Evolutionary conservation across 2,797 vertebrate genomes (phyloP), one percentile per base, ranked within the genome.

Genomic region (Diplodus sargus): DNA sequence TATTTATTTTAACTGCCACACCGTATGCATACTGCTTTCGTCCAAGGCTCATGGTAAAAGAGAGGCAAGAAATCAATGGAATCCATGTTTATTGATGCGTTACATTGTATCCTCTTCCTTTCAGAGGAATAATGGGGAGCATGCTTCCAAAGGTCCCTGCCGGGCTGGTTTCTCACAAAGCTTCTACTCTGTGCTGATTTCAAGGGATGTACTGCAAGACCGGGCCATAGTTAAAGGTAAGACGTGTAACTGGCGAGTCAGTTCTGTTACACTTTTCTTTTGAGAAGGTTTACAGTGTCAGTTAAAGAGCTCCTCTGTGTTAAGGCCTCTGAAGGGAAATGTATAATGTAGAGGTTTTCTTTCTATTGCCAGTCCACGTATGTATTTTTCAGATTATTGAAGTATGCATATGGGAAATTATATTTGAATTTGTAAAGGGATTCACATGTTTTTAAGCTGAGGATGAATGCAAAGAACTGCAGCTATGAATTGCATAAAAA

Each of bases 131-230:
- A 94, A 93, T 91, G 97, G 95, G 89, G 96, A 95, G 91, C 95
- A 94, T 88, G 94, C 96, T 71, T 91, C 95, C 88, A 93, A 92
- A 88, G 93, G 92, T 90, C 93, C 93, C 63, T 98, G 97, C 91
- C 96, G 92, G 85, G 95, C 97, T 48, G 98, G 97, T 87, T 99
- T 99, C 94, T 96, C 97, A 3, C 96, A 97, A 73, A 96, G 96
- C 68, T 96, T 96, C 90, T 99, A 98, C 93, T 96, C 96, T 4
- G 94, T 96, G 0, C 91, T 96, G 8, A 91, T 98, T 94, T 96
- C 97, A 74, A 96, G 94, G 78, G 96, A 96, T 89, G 88, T 97
- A 92, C 88, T 96, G 90, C 95, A 95, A 94, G 95, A 96, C 89
- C 96, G 95, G 92, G 95, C 91, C 91, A 91, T 96, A 70, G 95